Evolutionary conservation across 2,888 invertebrate genomes (phyloP), one percentile per base, ranked within the genome.

Genomic region (Aphrophora alni): DNA sequence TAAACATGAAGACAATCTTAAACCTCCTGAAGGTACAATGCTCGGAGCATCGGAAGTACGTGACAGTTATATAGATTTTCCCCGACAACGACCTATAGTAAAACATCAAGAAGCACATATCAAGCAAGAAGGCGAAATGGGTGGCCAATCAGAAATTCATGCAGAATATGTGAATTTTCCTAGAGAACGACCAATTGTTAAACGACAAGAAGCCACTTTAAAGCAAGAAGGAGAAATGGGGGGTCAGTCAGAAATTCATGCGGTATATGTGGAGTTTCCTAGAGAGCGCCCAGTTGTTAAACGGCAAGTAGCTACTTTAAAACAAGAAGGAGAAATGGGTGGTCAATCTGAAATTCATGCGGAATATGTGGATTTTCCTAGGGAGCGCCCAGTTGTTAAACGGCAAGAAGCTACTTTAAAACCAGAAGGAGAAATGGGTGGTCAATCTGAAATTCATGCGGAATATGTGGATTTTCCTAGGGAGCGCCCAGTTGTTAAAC

Each of bases 291-390:
- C 83, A 14, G 75, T 82, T 0, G 77, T 83, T 12, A 75, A 82
- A 26, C 81, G 82, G 38, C 78, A 75, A 21, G 79, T 79, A 21
- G 76, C 82, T 2, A 28, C 75, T 51, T 78, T 84, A 33, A 82
- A 81, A 76, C 82, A 80, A 17, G 83, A 84, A 81, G 84, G 84
- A 12, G 84, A 82, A 17, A 76, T 82, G 14, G 82, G 74, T 12
- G 44, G 44, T 10, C 25, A 59, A 21, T 74, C 82, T 14, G 80
- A 77, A 38, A 71, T 79, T n/a, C 73, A 82, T n/a, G 73, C 81
- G 17, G 84, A 84, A 70, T 84, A 81, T 68, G 76, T 79, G 21
- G 83, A 84, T 75, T 84, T 83, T 79, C 84, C 84, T 21, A 82
- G 83, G 12, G 38, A 78, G 8, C 75, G 84, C 27, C 70, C 76